Conservation (phyloP, 1,140 invertebrate species). For the Drosophila grimshawi region DNA sequence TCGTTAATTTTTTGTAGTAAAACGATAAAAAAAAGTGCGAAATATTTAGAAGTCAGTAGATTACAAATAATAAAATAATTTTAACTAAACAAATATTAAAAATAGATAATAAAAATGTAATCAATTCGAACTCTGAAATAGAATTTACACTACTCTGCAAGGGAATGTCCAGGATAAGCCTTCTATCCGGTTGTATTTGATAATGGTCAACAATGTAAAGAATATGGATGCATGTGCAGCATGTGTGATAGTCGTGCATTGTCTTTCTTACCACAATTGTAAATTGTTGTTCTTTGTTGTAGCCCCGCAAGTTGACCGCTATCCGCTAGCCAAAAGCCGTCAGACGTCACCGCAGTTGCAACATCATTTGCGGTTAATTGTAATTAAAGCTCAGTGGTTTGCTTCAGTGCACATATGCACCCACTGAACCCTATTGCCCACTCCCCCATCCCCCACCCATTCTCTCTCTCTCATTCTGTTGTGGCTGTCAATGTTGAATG, state of each 20-base stretch:
- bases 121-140: too few relatives aligned
- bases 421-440: constrained; percentile 2
- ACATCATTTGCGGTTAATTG: constrained; percentile 79
- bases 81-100: background rate
- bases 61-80: too few relatives aligned
- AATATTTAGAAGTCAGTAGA: too few relatives aligned
- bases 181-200: too few relatives aligned
- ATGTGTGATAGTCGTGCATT: constrained; percentile 2
- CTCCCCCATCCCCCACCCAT: background rate
- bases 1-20: too few relatives aligned
- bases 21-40: too few relatives aligned
- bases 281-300: constrained; percentile 36
- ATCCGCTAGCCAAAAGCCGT: constrained; percentile 23
- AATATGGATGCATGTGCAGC: background rate
- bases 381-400: constrained; percentile 77
- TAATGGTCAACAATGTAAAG: too few relatives aligned
- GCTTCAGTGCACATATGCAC: constrained; percentile 59
- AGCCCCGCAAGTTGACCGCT: constrained; percentile 53
- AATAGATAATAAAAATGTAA: background rate
- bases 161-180: too few relatives aligned
- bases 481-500: constrained; percentile 45
- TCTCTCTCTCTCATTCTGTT: constrained; percentile 10
- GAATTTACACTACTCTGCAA: too few relatives aligned
- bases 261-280: background rate
- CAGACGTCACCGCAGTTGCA: constrained; percentile 56